Evolutionary conservation across 2,797 vertebrate species (phyloP), one percentile per base, ranked within the genome.

Genomic region (Nyctibius grandis): DNA sequence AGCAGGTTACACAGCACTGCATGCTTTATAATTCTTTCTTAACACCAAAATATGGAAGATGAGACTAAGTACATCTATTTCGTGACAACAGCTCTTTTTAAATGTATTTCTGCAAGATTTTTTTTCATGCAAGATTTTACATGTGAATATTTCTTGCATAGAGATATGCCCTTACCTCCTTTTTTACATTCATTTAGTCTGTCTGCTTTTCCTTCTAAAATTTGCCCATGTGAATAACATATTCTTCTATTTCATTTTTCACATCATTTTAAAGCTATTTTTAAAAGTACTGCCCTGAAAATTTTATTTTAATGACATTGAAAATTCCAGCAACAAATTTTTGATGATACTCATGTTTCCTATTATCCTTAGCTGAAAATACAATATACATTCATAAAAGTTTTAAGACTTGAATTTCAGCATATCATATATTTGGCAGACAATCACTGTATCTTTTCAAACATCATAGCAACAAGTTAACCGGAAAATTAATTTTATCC

Each of bases 261-360:
- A 38, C 69, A 78, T 54, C 0, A 40, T 88, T 92, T 70, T 11
- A 40, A 93, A 81, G 29, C 25, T 95, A 75, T 90, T 90, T 88
- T 88, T 75, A 61, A 69, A 83, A 92, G 36, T 57, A 44, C 21
- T 75, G 42, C 63, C 45, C 75, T 47, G 64, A 92, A 91, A 67
- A 50, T 63, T 79, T 53, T 57, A 85, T 48, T 89, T 53, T 26
- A 81, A 59, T 78, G 57, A 89, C 64, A 89, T 31, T 77, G 44
- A 84, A 73, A 78, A 94, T 84, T 80, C 26, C 65, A 86, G 59
- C 31, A 72, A 69, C 6, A 51, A 44, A 42, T 61, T 72, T 93
- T 84, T 65, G 38, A 86, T 76, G 23, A 79, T 22, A 57, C 4
- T 60, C 54, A 25, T 69, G 61, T 76, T 91, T 91, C 44, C 59